Evolutionary conservation across 2,113 vertebrate species (phyloP).

Genomic region (Conger conger): DNA sequence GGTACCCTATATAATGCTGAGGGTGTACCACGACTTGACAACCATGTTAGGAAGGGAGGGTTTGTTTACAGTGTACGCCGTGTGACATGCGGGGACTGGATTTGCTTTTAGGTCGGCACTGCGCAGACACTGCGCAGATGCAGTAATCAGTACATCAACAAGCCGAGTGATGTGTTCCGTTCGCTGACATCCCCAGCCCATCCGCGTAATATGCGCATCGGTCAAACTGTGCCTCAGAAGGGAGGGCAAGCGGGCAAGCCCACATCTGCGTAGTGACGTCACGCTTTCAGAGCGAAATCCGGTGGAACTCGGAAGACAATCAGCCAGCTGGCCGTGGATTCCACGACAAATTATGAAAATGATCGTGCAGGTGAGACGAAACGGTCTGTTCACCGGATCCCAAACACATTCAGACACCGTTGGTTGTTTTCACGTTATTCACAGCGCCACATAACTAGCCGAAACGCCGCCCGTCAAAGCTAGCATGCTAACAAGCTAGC

Average conservation of each 20-base stretch:
- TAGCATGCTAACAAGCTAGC: background rate
- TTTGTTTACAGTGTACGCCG: constrained; percentile 48
- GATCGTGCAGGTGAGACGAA: constrained; percentile 32
- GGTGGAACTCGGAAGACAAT: constrained; percentile 42
- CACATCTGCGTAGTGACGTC: constrained; percentile 32
- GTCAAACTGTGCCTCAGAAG: background rate
- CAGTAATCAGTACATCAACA: background rate
- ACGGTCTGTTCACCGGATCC: background rate
- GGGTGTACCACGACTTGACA: constrained; percentile 13
- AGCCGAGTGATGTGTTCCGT: background rate
- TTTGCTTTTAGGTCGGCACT: background rate
- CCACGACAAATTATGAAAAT: constrained; percentile 25
- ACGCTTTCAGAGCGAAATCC: constrained; percentile 32
- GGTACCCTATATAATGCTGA: no score
- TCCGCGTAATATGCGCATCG: background rate
- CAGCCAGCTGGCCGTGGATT: constrained; percentile 12
- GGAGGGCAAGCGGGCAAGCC: background rate
- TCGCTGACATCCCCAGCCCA: background rate
- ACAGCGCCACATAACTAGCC: background rate
- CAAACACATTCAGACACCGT: background rate
- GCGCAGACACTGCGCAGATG: background rate
- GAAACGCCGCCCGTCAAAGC: background rate
- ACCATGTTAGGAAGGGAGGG: constrained; percentile 31
- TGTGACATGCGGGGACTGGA: constrained; percentile 36
- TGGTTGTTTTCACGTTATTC: background rate